A percentile compares a stretch with the other conserved stretches of the same genome.
These are phyloP conservation scores for Sus cebifrons DNA, from an alignment of 2,797 vertebrate species.

Conservation along the genomic window DNA sequence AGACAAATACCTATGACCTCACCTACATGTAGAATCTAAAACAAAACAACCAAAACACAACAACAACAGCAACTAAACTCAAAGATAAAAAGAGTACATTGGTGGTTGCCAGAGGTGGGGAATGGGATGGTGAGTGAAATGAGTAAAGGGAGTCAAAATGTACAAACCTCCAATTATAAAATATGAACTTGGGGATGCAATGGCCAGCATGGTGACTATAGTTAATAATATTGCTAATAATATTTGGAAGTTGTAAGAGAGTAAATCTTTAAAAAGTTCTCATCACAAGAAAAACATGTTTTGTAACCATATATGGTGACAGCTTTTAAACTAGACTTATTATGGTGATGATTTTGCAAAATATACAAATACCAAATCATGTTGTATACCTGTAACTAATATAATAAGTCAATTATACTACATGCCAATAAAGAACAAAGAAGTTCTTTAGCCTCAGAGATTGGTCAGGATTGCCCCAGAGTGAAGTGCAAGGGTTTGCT, in stretches of 20 bases:
- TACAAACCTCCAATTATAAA: background rate
- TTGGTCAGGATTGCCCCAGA: background rate
- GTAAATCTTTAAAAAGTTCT: background rate
- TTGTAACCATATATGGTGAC: background rate
- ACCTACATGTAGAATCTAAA: background rate
- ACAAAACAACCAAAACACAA: background rate
- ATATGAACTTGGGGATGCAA: background rate
- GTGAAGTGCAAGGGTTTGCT: background rate
- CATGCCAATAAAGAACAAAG: background rate
- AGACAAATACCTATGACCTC: background rate
- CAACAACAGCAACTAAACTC: background rate
- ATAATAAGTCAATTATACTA: background rate
- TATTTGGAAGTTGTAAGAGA: background rate
- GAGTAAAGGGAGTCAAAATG: background rate
- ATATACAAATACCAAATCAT: background rate
- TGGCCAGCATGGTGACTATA: background rate
- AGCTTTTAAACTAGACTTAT: background rate
- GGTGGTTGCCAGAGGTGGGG: background rate
- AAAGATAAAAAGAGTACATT: background rate
- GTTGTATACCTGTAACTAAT: background rate
- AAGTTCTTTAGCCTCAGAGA: background rate
- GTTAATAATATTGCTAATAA: background rate
- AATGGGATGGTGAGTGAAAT: background rate
- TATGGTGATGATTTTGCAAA: background rate
- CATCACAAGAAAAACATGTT: background rate